Evolutionary conservation across 64 coral and sea anemone genomes (phyloP).

Genomic region (Pachyseris speciosa): DNA sequence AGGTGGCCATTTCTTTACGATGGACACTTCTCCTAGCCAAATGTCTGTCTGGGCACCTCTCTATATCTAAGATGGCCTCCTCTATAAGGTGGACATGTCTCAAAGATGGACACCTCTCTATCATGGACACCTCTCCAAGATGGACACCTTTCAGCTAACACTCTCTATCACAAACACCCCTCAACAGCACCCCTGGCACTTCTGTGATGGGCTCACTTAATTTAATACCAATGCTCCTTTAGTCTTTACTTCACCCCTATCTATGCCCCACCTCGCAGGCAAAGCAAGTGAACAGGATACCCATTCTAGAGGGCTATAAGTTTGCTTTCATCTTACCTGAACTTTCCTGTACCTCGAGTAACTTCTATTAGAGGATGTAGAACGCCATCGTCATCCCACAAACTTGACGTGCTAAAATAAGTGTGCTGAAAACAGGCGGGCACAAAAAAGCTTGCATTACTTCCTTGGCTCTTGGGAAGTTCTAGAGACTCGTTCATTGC

Average conservation of each 20-base stretch:
- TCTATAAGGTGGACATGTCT: not conserved
- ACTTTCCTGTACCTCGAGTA: constrained; percentile 54
- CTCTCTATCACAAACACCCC: too few relatives aligned
- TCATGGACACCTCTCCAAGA: too few relatives aligned
- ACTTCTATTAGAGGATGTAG: constrained; percentile 51
- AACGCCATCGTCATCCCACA: constrained; percentile 61
- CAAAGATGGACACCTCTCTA: too few relatives aligned
- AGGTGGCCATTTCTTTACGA: not conserved
- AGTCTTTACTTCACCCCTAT: too few relatives aligned
- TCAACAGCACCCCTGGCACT: too few relatives aligned
- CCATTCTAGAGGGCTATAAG: not conserved
- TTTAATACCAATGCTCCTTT: too few relatives aligned
- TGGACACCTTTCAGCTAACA: too few relatives aligned
- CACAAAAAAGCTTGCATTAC: constrained; percentile 35
- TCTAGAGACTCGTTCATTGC: constrained; percentile 69
- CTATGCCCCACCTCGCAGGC: not conserved
- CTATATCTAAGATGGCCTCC: not conserved
- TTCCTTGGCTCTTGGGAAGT: not conserved
- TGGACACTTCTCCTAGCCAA: not conserved
- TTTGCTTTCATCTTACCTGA: constrained; percentile 30
- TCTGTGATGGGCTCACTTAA: too few relatives aligned
- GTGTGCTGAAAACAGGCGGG: constrained; percentile 78
- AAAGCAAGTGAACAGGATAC: not conserved
- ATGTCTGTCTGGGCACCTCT: not conserved
- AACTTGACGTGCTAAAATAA: constrained; percentile 67